Evolutionary conservation across 2,113 vertebrate genomes (phyloP), one percentile per base, ranked within the genome.

Genomic region (Lophotis ruficrista): DNA sequence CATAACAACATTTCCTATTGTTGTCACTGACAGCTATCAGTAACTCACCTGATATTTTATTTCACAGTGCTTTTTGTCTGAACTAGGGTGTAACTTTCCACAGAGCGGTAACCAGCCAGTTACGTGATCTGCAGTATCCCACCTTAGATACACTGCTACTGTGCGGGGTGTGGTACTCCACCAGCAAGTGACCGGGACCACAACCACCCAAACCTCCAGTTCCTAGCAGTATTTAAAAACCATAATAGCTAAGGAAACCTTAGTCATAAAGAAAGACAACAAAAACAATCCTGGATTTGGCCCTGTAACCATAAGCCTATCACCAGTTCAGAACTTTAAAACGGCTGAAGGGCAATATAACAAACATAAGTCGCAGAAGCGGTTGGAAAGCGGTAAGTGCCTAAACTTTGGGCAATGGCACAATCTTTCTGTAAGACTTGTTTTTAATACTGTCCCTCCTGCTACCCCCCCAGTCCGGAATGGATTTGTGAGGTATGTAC

Each of bases 311-410:
- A 6, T 24, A 58, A 76, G 5, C 13, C 33, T 30, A 14, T 25
- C 14, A 6, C 13, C 27, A 27, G 7, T 6, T 48, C 27, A 56
- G 62, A 51, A 25, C 47, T 78, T 38, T 11, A 27, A 25, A 41
- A 16, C 0, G 1, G 25, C 37, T 9, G 11, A 16, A 15, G 2
- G 7, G 8, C 9, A 51, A 38, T 0, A 4, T 3, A n/a, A 27
- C 3, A 17, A 61, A 57, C 12, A 12, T 1, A 9, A 17, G 18
- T 0, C 1, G 0, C 1, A 11, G 10, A 28, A 7, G 4, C 0
- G 6, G 7, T 30, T 70, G 15, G 17, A 7, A 60, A 41, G 50
- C 14, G 14, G 41, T 15, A 43, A 43, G 14, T 16, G 14, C 0
- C 14, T 16, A 20, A 83, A 11, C 8, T 82, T 20, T 9, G 17